Base-by-base conservation (phyloP, 2,888 invertebrate species). In the Amiota mariae region DNA sequence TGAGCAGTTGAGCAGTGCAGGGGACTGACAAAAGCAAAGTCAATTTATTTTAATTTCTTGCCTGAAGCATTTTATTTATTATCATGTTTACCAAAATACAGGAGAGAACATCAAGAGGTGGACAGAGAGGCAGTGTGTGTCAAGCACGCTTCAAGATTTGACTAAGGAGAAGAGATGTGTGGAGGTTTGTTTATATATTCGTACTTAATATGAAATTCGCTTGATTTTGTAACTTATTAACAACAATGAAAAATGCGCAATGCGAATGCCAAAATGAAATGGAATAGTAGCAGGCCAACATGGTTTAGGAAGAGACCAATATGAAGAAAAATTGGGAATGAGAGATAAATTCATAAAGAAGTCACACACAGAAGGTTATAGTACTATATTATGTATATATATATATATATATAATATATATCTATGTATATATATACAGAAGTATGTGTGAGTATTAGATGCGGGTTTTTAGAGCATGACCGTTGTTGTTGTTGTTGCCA, bases 1-100 rank as follows among this genome's bases (percentile, higher is more conserved):
- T 12, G 73, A 15, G 57, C 4, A 4, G 15, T 71, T 78, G 74
- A 73, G 72, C 70, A 71, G 76, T 77, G 85, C 75, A 84, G 78
- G 72, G 49, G 72, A 20, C 75, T 72, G 76, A 79, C 80, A 81
- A 79, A 80, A 20, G 59, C 59, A 77, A 80, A 83, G 80, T 85
- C 85, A 86, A 86, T 85, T 83, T 82, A 82, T 84, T 84, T 86
- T 83, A 86, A 86, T 86, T 85, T 86, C 79, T 81, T 78, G 79
- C 85, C 79, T 75, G 73, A 77, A 82, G 86, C 86, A 74, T 79
- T 84, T 85, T 85, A 86, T 85, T 85, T 86, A 85, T 85, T 81
- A 82, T 84, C 81, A 81, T 84, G 81, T 80, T 84, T 78, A 61
- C 68, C 57, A 71, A 56, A 73, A 20, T 67, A 63, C 67, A n/a